Percentiles rank a stretch among this genome's conserved stretches.
Conservation (phyloP, 2,113 vertebrate genomes). For the Cinclus cinclus region DNA sequence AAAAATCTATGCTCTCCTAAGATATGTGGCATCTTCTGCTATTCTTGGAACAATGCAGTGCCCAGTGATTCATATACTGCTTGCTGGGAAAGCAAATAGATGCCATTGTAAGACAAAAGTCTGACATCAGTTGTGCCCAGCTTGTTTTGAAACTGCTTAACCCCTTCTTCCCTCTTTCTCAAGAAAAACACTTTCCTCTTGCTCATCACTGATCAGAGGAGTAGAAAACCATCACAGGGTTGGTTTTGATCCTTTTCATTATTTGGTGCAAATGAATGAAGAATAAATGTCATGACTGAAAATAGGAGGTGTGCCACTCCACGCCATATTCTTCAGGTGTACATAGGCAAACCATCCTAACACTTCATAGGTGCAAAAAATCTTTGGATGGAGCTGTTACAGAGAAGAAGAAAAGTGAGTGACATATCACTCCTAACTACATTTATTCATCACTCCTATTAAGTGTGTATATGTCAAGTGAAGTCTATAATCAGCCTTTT, state of each 20-base stretch:
- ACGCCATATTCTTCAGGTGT: neutral
- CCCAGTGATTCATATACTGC: neutral
- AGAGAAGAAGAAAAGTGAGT: neutral
- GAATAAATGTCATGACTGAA: neutral
- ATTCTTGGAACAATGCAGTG: neutral
- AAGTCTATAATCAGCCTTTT: neutral
- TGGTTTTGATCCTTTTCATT: neutral
- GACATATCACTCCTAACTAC: neutral
- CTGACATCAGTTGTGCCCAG: constrained; percentile 49
- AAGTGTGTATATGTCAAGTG: fast-evolving
- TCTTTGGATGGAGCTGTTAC: neutral
- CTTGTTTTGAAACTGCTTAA: constrained; percentile 52
- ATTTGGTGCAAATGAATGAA: neutral
- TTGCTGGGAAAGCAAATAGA: constrained; percentile 50
- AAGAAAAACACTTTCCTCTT: neutral
- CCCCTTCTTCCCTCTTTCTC: neutral
- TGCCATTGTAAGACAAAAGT: constrained; percentile 42
- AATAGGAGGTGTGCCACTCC: neutral
- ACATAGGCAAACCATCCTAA: fast-evolving
- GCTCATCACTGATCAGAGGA: neutral
- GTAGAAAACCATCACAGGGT: neutral
- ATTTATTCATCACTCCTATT: neutral
- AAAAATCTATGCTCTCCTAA: neutral
- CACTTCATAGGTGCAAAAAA: neutral
- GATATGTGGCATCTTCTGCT: neutral